These are phyloP conservation scores for Xanthostigma xanthostigma DNA, from an alignment of 2,888 invertebrate species.

Conservation along the genomic window DNA sequence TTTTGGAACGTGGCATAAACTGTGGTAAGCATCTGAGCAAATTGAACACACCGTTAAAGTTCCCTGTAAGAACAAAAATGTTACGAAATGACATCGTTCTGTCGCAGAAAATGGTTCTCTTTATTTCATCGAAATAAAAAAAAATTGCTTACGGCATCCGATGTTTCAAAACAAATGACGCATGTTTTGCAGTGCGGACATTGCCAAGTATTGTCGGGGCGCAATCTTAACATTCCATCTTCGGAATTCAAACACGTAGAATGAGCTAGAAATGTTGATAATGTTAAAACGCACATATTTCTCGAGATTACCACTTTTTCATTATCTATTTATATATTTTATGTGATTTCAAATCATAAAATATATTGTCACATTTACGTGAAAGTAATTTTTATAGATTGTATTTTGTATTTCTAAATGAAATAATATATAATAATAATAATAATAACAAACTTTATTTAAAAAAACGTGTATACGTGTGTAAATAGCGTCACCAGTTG, in stretches of 20 bases:
- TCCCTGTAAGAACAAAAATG: slow-evolving; percentile 34
- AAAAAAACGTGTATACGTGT: too few species aligned
- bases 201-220: slow-evolving; percentile 63
- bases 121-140: not conserved
- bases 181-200: slow-evolving; percentile 85
- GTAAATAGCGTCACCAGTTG: too few species aligned
- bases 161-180: slow-evolving; percentile 62
- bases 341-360: slow-evolving; percentile 8
- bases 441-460: too few species aligned
- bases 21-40: slow-evolving; percentile 77
- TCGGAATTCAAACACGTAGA: slow-evolving; percentile 51
- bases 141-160: slow-evolving; percentile 46
- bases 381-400: too few species aligned
- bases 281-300: slow-evolving; percentile 4
- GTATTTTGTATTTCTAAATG: too few species aligned
- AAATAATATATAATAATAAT: too few species aligned
- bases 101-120: not conserved
- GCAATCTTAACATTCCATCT: slow-evolving; percentile 45
- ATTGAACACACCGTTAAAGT: slow-evolving; percentile 62
- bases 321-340: slow-evolving; percentile 5
- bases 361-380: too few species aligned
- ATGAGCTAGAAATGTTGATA: slow-evolving; percentile 37
- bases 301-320: not conserved
- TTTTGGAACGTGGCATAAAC: slow-evolving; percentile 61
- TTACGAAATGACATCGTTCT: not conserved